Base-by-base conservation (phyloP, 2,888 invertebrate species). In the Boloria euphrosyne region DNA sequence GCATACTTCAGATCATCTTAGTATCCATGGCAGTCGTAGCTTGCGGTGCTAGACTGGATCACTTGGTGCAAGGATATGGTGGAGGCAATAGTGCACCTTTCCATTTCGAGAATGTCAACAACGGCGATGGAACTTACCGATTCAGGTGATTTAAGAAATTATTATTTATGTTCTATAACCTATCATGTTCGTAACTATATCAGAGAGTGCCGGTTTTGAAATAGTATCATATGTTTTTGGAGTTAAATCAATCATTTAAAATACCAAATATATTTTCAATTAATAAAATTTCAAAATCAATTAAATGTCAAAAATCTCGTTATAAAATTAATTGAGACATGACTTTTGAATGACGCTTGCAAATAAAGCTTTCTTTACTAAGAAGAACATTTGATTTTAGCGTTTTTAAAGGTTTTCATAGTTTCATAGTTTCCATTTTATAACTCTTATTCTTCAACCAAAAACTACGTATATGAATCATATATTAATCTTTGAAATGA, bases 51-150 rank as follows among this genome's bases (percentile, higher is more conserved):
- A 83, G 89, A 2, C 77, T 90, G 66, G 90, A 90, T 64, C 89
- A 89, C 69, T 76, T 90, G 49, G 77, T 83, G 60, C 81, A 81
- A 62, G 84, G 82, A 17, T 85, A 82, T 71, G 81, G 81, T 44
- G 80, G 79, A 38, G 76, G 76, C 31, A 74, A 74, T 49, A 73
- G 74, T 65, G 74, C 71, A 67, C 94, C 94, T 73, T 84, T 93
- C 68, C 89, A 89, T 71, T 94, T 92, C 78, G 93, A 93, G 74
- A 95, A 94, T 78, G 90, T 92, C 74, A 94, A 94, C 82, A 94
- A 94, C 75, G 94, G 94, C 69, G 94, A 93, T 74, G 95, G 95
- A 71, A 93, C 88, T 77, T 95, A 95, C 77, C 92, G 93, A 70
- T 95, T 93, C 84, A 94, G 94, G 94, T 95, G 44, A 62, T 52